Conservation (phyloP, 2,888 invertebrate species). For the Tribolium freemani region DNA sequence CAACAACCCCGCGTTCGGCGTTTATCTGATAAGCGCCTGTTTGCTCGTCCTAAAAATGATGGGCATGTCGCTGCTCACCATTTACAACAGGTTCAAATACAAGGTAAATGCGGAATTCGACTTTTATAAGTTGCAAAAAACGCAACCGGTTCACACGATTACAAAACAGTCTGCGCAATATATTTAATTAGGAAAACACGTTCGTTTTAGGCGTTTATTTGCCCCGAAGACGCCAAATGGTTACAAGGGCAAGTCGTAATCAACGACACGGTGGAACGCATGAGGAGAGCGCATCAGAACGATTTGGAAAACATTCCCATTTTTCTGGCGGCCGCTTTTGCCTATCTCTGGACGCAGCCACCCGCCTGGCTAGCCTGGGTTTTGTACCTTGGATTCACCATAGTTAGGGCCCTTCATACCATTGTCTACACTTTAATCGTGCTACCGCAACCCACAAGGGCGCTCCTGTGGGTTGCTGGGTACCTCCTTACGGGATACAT, state of each 20-base stretch:
- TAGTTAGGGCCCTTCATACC: slow-evolving; percentile 74
- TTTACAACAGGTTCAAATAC: slow-evolving; percentile 30
- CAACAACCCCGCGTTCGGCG: slow-evolving; percentile 39
- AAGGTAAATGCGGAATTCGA: slow-evolving; percentile 21
- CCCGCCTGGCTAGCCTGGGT: slow-evolving; percentile 68
- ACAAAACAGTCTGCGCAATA: background rate
- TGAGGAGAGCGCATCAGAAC: slow-evolving; percentile 76
- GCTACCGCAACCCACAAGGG: slow-evolving; percentile 71
- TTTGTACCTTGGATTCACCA: slow-evolving; percentile 72
- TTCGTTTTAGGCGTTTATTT: slow-evolving; percentile 70
- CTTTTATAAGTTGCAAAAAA: background rate
- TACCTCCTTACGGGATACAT: slow-evolving; percentile 56
- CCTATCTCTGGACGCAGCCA: slow-evolving; percentile 76
- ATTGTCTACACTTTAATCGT: slow-evolving; percentile 76
- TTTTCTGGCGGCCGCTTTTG: slow-evolving; percentile 74
- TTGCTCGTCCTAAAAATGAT: slow-evolving; percentile 41
- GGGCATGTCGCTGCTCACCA: slow-evolving; percentile 34
- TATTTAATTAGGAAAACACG: background rate
- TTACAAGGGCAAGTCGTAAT: slow-evolving; percentile 60
- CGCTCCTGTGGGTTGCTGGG: slow-evolving; percentile 53
- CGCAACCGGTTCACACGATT: background rate
- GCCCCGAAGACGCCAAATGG: slow-evolving; percentile 69
- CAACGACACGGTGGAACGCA: slow-evolving; percentile 70
- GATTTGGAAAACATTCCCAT: slow-evolving; percentile 81
- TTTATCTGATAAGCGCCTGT: slow-evolving; percentile 30